Evolutionary conservation across 2,113 vertebrate species (phyloP).

Genomic region (Octodon degus): DNA sequence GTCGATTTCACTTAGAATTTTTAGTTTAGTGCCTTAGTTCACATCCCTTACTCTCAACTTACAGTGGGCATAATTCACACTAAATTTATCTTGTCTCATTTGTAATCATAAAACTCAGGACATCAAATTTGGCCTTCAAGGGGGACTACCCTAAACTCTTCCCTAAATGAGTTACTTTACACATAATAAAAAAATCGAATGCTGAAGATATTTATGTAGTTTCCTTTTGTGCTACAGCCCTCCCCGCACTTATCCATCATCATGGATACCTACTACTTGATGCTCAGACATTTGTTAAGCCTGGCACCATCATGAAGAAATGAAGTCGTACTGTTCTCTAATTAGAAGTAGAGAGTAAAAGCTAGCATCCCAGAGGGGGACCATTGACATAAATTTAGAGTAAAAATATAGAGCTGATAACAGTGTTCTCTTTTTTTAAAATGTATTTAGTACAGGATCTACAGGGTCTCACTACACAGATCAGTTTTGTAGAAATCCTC

Average conservation of each 20-base stretch:
- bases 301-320: not conserved
- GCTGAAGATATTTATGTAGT: not conserved
- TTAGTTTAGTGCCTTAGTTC: not conserved
- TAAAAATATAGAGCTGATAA: slow-evolving; percentile 33
- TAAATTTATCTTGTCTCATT: not conserved
- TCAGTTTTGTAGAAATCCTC: too few relatives aligned
- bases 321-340: not conserved
- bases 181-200: not conserved
- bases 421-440: not conserved
- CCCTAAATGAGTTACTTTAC: not conserved
- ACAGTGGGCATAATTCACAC: slow-evolving; percentile 3
- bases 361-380: not conserved
- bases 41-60: not conserved
- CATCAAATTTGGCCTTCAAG: slow-evolving; percentile 20
- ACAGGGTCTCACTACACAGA: too few relatives aligned
- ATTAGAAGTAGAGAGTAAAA: slow-evolving; percentile 29
- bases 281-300: not conserved
- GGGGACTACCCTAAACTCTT: not conserved
- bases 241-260: not conserved
- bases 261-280: not conserved
- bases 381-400: not conserved
- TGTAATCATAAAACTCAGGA: not conserved
- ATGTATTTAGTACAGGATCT: too few relatives aligned
- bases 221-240: not conserved
- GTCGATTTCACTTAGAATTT: not conserved